Base-by-base conservation (phyloP, 2,888 invertebrate genomes). In the Pheosia gnoma region DNA sequence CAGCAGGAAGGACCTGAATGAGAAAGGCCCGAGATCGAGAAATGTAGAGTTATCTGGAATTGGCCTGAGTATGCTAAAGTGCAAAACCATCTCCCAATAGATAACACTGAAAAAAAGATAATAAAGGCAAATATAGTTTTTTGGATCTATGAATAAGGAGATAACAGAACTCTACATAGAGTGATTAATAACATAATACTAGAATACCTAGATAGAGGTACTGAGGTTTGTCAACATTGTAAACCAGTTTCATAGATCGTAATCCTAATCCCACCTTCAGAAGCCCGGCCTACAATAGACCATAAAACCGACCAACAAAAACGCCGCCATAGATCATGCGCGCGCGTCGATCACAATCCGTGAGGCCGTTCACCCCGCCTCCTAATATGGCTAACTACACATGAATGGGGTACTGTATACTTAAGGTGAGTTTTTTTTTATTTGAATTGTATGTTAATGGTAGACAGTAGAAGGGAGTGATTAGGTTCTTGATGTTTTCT, bases 321-420 rank as follows among this genome's bases (percentile, higher is more conserved):
- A 65, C 62, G 65, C 64, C 59, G 67, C 43, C 71, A 65, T 70
- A 65, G 64, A 63, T 70, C 63, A 57, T 81, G 79, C 80, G 82
- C 81, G 65, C 65, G 79, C 75, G 82, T 67, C 70, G 78, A 80
- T 80, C 80, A 82, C 80, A 84, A 84, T 86, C 81, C 79, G 79
- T 72, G 62, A 74, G 87, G 83, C 83, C 85, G 60, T 81, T 84
- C 77, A 87, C 82, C 89, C 67, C 60, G 41, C 65, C 66, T 70
- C 67, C 67, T 70, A 72, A 72, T 77, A 77, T 75, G 77, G 75
- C 74, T 79, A 78, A 81, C 79, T 77, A 82, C 74, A 81, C 82
- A 82, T 84, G 85, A 84, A 85, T 84, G 77, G 79, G 74, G 77
- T 79, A 82, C 79, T 83, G 78, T 81, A 72, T 74, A 75, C 70